A percentile compares a stretch with the other conserved stretches of the same genome.
Evolutionary conservation across 1,140 invertebrate species (phyloP).

Genomic region (Trichonephila clavata): DNA sequence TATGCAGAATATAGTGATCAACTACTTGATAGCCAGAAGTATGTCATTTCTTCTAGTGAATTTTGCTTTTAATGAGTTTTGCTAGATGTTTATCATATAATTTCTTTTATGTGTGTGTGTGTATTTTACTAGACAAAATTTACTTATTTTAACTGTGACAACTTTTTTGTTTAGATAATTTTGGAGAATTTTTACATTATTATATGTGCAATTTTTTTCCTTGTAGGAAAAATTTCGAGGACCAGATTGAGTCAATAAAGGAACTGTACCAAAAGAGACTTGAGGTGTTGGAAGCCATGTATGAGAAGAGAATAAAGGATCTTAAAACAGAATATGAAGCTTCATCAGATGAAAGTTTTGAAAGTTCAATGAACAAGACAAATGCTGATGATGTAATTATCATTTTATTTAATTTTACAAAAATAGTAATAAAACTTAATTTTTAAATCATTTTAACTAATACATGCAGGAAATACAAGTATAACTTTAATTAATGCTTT

Average conservation of each 20-base stretch:
- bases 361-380: conserved; percentile 6
- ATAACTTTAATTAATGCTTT: too few relatives aligned
- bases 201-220: background rate
- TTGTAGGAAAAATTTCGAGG: background rate
- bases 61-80: background rate
- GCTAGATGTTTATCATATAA: too few relatives aligned
- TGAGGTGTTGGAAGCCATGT: background rate
- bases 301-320: background rate
- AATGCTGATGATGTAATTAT: background rate
- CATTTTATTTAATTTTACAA: too few relatives aligned
- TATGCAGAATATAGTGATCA: conserved; percentile 64
- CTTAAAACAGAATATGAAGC: conserved; percentile 2
- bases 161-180: too few relatives aligned
- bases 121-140: too few relatives aligned
- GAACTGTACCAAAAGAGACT: background rate
- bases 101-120: too few relatives aligned
- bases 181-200: background rate
- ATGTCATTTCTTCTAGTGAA: background rate
- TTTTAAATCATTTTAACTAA: too few relatives aligned
- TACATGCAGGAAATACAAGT: too few relatives aligned
- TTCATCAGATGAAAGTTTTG: conserved; percentile 22
- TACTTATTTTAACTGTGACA: too few relatives aligned
- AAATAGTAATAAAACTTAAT: too few relatives aligned
- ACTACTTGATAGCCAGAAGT: conserved; percentile 52
- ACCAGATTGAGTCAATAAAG: background rate